Evolutionary conservation across 2,113 vertebrate genomes (phyloP).

Genomic region (Mobula hypostoma): DNA sequence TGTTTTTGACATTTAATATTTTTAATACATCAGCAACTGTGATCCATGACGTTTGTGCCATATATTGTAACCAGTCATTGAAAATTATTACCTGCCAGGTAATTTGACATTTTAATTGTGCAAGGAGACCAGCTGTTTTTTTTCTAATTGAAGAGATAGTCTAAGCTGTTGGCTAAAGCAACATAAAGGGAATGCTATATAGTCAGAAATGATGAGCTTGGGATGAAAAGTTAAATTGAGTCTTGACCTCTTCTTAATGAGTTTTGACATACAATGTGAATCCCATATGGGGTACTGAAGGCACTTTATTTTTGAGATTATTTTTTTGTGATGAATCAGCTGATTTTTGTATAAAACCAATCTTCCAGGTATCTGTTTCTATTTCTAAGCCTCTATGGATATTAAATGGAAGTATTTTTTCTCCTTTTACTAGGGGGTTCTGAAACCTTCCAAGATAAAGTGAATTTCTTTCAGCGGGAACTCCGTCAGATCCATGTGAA

Average conservation of each 20-base stretch:
- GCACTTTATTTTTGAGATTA: neutral
- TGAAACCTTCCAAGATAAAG: constrained; percentile 97
- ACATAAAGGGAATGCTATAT: neutral
- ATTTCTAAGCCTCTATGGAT: neutral
- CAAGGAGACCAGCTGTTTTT: neutral
- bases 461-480: constrained; percentile 94
- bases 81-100: neutral
- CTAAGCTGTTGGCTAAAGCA: neutral
- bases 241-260: neutral
- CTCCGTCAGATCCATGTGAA: constrained; percentile 89
- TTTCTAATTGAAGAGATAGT: neutral
- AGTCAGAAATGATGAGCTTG: neutral
- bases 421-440: constrained; percentile 72
- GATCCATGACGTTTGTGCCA: neutral
- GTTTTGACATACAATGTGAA: neutral
- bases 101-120: neutral
- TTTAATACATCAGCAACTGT: neutral
- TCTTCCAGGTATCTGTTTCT: neutral
- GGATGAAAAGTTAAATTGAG: neutral
- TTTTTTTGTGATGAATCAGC: neutral
- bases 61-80: neutral
- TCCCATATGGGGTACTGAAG: neutral
- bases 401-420: neutral
- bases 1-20: neutral
- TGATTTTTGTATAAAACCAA: neutral